These are phyloP conservation scores for Elanoides forficatus DNA, from an alignment of 2,113 vertebrate species.

Conservation along the genomic window DNA sequence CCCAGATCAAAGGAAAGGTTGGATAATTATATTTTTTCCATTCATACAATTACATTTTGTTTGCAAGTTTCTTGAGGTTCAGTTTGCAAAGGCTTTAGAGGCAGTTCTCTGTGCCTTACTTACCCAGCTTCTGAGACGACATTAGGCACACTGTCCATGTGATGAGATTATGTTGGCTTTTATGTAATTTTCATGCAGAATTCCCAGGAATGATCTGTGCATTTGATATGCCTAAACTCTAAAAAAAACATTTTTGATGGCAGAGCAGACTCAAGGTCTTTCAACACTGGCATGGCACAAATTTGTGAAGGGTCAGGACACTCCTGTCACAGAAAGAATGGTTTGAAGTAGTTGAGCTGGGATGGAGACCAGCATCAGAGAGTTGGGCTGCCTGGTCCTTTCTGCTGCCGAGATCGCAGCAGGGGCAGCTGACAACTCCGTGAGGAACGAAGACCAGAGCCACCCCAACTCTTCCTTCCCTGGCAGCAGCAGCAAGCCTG, in stretches of 20 bases:
- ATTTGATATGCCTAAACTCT: neutral
- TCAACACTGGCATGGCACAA: neutral
- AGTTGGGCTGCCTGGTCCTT: neutral
- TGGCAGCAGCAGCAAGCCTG: neutral
- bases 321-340: neutral
- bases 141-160: neutral
- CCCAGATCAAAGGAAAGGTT: neutral
- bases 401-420: neutral
- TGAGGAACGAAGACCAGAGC: neutral
- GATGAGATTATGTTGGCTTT: neutral
- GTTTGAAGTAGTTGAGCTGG: neutral
- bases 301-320: neutral
- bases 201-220: neutral
- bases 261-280: neutral
- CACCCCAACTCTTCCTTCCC: neutral
- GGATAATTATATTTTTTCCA: neutral
- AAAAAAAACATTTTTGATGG: rapidly evolving
- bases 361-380: neutral
- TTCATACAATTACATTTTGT: neutral
- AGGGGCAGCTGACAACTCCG: neutral
- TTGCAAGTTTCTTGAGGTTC: neutral
- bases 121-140: neutral
- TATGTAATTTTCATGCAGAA: neutral
- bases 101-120: neutral
- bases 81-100: neutral